Base-by-base conservation (phyloP, 2,888 invertebrate species). In the Archips crataeganus region DNA sequence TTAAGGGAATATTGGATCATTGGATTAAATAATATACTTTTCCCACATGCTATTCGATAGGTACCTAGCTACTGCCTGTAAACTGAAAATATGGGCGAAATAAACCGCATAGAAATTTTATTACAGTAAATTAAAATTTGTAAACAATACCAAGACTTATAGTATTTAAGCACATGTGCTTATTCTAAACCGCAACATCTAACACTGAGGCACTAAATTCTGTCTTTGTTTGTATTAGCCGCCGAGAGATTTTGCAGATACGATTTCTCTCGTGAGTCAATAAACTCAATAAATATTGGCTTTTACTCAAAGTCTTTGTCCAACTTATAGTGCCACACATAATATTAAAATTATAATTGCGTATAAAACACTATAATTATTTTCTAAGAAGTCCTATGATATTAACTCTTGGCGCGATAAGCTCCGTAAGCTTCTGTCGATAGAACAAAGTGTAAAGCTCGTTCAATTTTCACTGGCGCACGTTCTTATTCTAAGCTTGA, bases 371-470 rank as follows among this genome's bases (percentile, higher is more conserved):
- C 11, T 49, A 10, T n/a, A n/a, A n/a, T n/a, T 57, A 57, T 10
- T 57, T 10, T 57, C 32, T 32, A 32, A 51, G 15, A 51, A 57
- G 57, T 32, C 23, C 57, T 32, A 54, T 13, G 32, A 81, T 85
- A 85, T 74, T 61, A 74, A 51, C 60, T 64, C 69, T 60, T 65
- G 49, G 68, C 32, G 57, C 54, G 59, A 60, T 70, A 65, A 74
- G 69, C 54, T 65, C 60, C 65, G 69, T 39, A 68, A 72, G 75
- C 75, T 75, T 80, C 83, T 80, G 79, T 79, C 77, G 80, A 81
- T 80, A 78, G 77, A 81, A 82, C 82, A 80, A 86, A 85, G 80
- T 84, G 78, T 83, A 70, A 70, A 79, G 80, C 78, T 81, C 80
- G 79, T 82, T 82, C 79, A 78, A 82, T 80, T 84, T 84, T 84